phyloP scores from a whole-genome alignment of 2,888 invertebrate genomes.

The Chalcis sispes region DNA sequence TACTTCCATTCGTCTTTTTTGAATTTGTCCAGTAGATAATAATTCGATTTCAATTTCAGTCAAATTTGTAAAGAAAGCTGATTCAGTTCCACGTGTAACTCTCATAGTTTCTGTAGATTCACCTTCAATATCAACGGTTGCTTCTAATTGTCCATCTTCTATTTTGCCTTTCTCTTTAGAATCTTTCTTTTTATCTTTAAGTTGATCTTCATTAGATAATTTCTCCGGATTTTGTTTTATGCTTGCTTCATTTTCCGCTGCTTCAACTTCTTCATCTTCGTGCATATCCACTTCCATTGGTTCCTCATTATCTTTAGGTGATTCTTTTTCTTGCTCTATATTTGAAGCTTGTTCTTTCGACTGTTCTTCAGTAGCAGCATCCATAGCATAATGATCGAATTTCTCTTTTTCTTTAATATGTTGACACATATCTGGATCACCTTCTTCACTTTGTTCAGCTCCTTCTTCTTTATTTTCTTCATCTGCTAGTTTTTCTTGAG shows the following conservation, averaged over 20 bases:
- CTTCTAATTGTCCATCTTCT: conserved; percentile 76
- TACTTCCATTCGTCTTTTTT: conserved; percentile 66
- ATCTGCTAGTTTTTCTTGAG: conserved; percentile 76
- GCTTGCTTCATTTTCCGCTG: conserved; percentile 78
- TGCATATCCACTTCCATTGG: conserved; percentile 62
- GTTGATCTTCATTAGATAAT: conserved; percentile 70
- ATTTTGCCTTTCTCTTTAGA: conserved; percentile 75
- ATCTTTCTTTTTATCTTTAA: conserved; percentile 61
- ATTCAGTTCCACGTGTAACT: conserved; percentile 84
- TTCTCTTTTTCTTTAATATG: conserved; percentile 89
- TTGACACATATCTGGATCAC: conserved; percentile 83
- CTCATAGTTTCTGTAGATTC: conserved; percentile 82
- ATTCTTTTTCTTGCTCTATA: conserved; percentile 80
- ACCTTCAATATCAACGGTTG: conserved; percentile 85
- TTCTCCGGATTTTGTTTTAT: conserved; percentile 77
- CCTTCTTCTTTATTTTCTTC: conserved; percentile 74
- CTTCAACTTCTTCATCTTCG: conserved; percentile 76
- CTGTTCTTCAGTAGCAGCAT: conserved; percentile 90
- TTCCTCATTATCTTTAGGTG: conserved; percentile 75
- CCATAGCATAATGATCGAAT: conserved; percentile 85
- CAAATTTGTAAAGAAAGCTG: conserved; percentile 85
- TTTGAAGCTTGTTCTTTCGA: conserved; percentile 83
- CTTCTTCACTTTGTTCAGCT: conserved; percentile 62
- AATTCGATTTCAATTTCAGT: conserved; percentile 50
- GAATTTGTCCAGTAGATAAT: conserved; percentile 54